phyloP scores from a whole-genome alignment of 2,113 vertebrate species.

The Chelonoidis abingdonii region DNA sequence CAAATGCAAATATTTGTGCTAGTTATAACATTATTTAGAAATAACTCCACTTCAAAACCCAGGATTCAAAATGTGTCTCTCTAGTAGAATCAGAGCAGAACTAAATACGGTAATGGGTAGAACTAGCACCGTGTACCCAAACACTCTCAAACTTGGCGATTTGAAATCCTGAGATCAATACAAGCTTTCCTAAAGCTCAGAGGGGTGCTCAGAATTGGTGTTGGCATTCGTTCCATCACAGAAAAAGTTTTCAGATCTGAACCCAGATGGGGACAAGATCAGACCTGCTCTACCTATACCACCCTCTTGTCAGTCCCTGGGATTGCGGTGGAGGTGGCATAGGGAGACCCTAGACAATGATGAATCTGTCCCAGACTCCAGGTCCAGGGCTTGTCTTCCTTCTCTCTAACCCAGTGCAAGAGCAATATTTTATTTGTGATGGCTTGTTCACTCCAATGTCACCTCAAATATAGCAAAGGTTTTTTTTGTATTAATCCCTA shows the following conservation, averaged over 20 bases:
- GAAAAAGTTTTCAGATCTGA: neutral
- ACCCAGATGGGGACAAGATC: neutral
- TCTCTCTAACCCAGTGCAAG: neutral
- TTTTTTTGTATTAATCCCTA: rapidly evolving
- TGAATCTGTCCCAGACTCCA: neutral
- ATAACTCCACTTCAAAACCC: neutral
- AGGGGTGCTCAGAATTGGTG: rapidly evolving
- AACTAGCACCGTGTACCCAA: neutral
- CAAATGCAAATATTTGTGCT: neutral
- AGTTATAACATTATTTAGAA: neutral
- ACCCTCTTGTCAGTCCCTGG: rapidly evolving
- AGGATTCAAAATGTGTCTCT: neutral
- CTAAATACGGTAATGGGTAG: neutral
- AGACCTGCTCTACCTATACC: neutral
- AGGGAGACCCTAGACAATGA: neutral
- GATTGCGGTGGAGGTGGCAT: neutral
- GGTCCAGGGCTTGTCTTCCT: neutral
- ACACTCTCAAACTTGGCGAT: rapidly evolving
- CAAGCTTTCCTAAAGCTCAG: neutral
- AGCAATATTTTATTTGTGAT: neutral
- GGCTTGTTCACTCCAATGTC: neutral
- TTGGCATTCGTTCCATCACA: neutral
- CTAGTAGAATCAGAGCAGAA: neutral
- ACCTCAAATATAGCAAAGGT: neutral
- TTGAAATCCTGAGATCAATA: rapidly evolving